Evolutionary conservation across 30 jellyfish, hydroid and myxozoan species (phyloP).

Genomic region (Hydractinia echinata): DNA sequence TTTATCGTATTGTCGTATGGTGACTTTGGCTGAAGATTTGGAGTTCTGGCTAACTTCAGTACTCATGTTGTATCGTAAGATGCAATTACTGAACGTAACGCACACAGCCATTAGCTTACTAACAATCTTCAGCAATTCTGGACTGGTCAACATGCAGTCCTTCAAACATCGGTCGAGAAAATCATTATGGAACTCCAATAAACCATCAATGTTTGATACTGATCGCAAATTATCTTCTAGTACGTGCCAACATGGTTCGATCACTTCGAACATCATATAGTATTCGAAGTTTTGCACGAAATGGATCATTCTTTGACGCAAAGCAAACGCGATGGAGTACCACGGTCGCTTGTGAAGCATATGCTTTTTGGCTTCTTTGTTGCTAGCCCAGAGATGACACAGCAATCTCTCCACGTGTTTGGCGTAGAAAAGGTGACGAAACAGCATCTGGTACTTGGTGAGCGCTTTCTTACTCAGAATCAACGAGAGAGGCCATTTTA

Average conservation of each 20-base stretch:
- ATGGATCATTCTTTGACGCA: slow-evolving; percentile 96
- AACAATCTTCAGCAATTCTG: slow-evolving; percentile 84
- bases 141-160: slow-evolving; percentile 98
- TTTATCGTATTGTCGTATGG: slow-evolving; percentile 49
- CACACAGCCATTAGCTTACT: slow-evolving; percentile 97
- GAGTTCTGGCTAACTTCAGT: slow-evolving; percentile 15
- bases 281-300: slow-evolving; percentile 91
- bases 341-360: slow-evolving; percentile 59
- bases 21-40: slow-evolving; percentile 26
- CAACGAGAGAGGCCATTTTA: slow-evolving; percentile 94
- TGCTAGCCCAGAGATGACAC: slow-evolving; percentile 82
- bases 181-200: slow-evolving; percentile 91
- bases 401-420: slow-evolving; percentile 93
- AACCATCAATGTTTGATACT: slow-evolving; percentile 90
- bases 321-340: slow-evolving; percentile 82
- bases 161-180: slow-evolving; percentile 92
- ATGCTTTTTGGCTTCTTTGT: slow-evolving; percentile 55
- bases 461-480: slow-evolving; percentile 94
- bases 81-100: slow-evolving; percentile 93
- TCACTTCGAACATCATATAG: slow-evolving; percentile 95
- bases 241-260: slow-evolving; percentile 95
- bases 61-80: slow-evolving; percentile 34
- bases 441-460: slow-evolving; percentile 95
- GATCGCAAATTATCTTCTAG: slow-evolving; percentile 67
- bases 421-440: slow-evolving; percentile 86